These are phyloP conservation scores for human (Homo sapiens) DNA, from an alignment of 2,113 vertebrate genomes.

Conservation along the genomic window DNA sequence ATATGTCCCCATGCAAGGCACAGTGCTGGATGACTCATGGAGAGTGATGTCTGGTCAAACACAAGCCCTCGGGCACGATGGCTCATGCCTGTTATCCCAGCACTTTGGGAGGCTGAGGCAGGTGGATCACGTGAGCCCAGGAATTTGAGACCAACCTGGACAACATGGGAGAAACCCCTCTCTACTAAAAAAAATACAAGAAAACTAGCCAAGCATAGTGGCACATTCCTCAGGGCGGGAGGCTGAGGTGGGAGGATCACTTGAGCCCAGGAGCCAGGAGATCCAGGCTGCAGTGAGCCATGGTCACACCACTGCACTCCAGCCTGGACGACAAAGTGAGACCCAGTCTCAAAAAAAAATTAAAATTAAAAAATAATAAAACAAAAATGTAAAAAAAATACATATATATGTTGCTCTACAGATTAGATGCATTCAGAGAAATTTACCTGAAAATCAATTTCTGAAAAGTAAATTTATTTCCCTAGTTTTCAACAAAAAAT, in stretches of 20 bases:
- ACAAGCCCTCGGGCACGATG: fast-evolving
- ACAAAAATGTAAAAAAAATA: neutral
- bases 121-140: neutral
- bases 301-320: neutral
- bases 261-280: no score
- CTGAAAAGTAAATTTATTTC: neutral
- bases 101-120: neutral
- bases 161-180: neutral
- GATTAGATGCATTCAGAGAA: neutral
- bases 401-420: neutral
- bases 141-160: neutral
- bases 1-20: fast-evolving
- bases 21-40: fast-evolving
- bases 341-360: neutral
- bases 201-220: neutral
- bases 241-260: neutral
- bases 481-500: neutral
- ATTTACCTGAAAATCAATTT: neutral
- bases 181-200: neutral
- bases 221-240: neutral
- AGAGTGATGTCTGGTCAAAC: no score
- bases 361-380: neutral
- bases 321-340: neutral
- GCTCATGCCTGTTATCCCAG: no score
- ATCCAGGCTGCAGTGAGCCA: neutral